Evolutionary conservation across 2,113 vertebrate species (phyloP).

Genomic region (Microtus richardsoni): DNA sequence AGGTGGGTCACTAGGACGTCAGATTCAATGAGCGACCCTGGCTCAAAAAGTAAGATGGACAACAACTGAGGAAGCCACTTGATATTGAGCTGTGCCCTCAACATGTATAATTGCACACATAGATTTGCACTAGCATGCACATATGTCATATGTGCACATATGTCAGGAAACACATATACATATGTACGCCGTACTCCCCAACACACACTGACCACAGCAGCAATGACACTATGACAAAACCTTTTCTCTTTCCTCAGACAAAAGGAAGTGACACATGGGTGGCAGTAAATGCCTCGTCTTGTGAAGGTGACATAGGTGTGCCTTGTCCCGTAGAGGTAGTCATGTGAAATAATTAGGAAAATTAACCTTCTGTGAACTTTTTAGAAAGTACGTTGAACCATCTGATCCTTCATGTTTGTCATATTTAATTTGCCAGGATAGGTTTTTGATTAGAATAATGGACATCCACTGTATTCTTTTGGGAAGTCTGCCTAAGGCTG

Average conservation of each 20-base stretch:
- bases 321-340: not conserved
- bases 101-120: not conserved
- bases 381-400: slow-evolving; percentile 60
- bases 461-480: slow-evolving; percentile 61
- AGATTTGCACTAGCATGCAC: not conserved
- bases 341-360: slow-evolving; percentile 57
- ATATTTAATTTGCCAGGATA: slow-evolving; percentile 73
- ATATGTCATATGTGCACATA: not conserved
- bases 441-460: slow-evolving; percentile 78
- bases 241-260: not conserved
- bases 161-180: not conserved
- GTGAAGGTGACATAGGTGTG: not conserved
- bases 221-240: not conserved
- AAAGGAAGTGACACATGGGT: not conserved
- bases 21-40: not conserved
- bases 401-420: slow-evolving; percentile 74
- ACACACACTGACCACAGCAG: not conserved
- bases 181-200: not conserved
- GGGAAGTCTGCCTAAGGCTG: slow-evolving; percentile 66
- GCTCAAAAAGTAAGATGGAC: not conserved
- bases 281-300: not conserved
- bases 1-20: not conserved
- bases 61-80: not conserved
- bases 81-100: not conserved
- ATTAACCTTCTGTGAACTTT: slow-evolving; percentile 62